Conservation (phyloP, 2,888 invertebrate genomes). For the Bugula neritina region DNA sequence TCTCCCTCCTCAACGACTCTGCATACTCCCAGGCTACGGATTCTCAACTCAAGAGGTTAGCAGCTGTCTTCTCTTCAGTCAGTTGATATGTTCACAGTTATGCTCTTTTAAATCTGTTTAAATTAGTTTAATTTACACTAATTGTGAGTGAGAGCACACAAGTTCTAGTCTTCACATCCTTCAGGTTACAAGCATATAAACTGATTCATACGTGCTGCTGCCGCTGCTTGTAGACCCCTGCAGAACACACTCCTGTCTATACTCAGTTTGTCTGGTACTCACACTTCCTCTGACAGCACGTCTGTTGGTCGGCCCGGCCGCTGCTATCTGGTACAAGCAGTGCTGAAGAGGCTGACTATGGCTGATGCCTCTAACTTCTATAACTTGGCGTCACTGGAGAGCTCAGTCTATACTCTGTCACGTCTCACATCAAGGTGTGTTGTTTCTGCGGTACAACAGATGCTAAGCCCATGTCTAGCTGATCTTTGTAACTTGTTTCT, state of each 20-base stretch:
- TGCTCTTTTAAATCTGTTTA: neutral
- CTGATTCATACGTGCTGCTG: too few relatives aligned
- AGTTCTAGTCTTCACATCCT: too few relatives aligned
- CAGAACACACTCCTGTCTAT: conserved; percentile 2
- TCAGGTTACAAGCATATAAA: too few relatives aligned
- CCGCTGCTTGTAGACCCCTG: neutral
- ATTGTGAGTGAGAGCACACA: too few relatives aligned
- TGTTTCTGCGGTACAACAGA: neutral
- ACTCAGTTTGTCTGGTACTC: neutral
- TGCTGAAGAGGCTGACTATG: conserved; percentile 42
- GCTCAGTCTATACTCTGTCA: conserved; percentile 45
- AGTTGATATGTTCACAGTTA: neutral
- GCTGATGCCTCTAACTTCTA: conserved; percentile 50
- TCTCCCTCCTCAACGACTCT: conserved; percentile 2
- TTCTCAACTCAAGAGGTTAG: conserved; percentile 5
- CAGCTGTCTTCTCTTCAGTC: too few relatives aligned
- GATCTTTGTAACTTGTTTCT: too few relatives aligned
- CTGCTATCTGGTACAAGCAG: conserved; percentile 40
- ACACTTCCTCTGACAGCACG: neutral
- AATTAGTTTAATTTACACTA: neutral
- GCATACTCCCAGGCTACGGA: conserved; percentile 1
- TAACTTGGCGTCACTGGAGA: conserved; percentile 49
- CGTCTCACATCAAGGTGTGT: conserved; percentile 49
- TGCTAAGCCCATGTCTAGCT: neutral
- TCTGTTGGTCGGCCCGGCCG: neutral